A percentile compares a stretch with the other conserved stretches of the same genome.
phyloP scores from a whole-genome alignment of 2,888 invertebrate genomes.

The Cerastis rubricosa region DNA sequence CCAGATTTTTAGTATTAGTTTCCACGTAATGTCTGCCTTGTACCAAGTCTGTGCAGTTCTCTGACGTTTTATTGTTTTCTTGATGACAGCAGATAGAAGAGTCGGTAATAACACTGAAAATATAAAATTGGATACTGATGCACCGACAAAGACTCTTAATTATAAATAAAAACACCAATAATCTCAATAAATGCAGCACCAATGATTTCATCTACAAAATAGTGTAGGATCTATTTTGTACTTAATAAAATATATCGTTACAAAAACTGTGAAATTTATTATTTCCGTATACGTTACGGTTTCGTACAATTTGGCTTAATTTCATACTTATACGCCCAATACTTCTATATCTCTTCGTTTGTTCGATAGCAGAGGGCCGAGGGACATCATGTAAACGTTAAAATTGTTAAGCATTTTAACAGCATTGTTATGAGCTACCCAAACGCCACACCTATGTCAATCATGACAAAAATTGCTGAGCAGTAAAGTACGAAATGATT shows the following conservation, averaged over 20 bases:
- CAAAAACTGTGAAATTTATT: background rate
- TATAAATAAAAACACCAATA: background rate
- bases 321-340: background rate
- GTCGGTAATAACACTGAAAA: background rate
- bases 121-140: background rate
- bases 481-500: background rate
- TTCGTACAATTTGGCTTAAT: background rate
- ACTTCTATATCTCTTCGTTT: background rate
- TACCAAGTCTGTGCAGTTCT: background rate
- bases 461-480: accelerated
- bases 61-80: background rate
- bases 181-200: background rate
- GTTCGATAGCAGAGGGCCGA: background rate
- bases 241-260: background rate
- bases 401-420: background rate
- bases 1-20: conserved; percentile 27
- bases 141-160: background rate
- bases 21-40: background rate
- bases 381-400: background rate
- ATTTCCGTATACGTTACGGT: background rate
- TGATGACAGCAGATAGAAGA: background rate
- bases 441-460: background rate
- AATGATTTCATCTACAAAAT: background rate
- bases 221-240: background rate
- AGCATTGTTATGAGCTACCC: background rate